These are phyloP conservation scores for Diplosoma virens DNA, from an alignment of 23 tunicate species.

Conservation along the genomic window DNA sequence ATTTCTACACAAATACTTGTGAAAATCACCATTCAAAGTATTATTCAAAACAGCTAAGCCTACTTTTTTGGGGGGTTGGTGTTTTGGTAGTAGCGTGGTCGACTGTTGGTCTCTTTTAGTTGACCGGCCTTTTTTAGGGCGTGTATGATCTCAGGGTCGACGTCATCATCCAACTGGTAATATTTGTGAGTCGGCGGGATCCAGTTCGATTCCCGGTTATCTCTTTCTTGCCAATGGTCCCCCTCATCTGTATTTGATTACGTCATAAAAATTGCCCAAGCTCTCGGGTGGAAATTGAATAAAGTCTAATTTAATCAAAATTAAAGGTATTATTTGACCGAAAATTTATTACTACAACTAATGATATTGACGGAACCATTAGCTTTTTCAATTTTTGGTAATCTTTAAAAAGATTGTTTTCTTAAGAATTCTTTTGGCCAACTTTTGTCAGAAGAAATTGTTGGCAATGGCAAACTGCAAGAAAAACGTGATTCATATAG, in stretches of 20 bases:
- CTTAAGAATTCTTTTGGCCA: no score
- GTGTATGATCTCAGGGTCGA: conserved; percentile 14
- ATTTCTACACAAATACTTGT: no score
- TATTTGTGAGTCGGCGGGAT: conserved; percentile 44
- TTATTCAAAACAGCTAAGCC: no score
- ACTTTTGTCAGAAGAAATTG: no score
- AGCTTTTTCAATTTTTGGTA: no score
- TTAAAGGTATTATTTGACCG: neutral
- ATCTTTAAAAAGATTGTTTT: no score
- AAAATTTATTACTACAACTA: no score
- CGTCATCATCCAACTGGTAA: conserved; percentile 1
- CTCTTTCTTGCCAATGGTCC: conserved; percentile 73
- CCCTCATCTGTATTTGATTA: neutral
- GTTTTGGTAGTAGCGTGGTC: neutral
- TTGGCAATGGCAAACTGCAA: no score
- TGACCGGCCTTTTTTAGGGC: neutral
- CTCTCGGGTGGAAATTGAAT: neutral
- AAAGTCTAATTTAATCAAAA: neutral
- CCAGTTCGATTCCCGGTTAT: conserved; percentile 37
- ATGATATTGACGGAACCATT: no score
- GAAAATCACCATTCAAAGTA: no score
- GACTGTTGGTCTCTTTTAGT: neutral
- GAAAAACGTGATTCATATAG: no score
- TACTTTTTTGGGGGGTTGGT: neutral
- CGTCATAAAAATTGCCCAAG: neutral